phyloP scores from a whole-genome alignment of 2,797 vertebrate species.

The Gila robusta region DNA sequence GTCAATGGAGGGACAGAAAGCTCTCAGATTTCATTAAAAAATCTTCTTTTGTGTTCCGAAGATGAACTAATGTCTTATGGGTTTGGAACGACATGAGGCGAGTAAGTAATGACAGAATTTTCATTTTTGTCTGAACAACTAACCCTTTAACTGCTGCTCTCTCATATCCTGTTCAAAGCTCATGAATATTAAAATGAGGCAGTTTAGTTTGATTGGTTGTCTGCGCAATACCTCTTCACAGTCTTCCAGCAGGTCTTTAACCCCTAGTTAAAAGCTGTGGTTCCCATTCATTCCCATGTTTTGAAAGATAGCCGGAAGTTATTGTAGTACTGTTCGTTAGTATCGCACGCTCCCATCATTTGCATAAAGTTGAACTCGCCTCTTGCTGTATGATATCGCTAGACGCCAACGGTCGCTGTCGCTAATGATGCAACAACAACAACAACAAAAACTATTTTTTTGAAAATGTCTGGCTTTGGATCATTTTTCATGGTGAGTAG shows the following conservation, averaged over 20 bases:
- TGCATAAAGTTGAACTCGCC: background rate
- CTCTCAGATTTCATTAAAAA: background rate
- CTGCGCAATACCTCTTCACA: no score
- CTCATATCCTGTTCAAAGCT: background rate
- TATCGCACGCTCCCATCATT: background rate
- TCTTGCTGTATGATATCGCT: background rate
- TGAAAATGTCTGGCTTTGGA: no score
- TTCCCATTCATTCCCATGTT: background rate
- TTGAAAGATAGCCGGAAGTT: background rate
- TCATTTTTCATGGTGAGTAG: no score
- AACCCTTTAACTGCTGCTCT: background rate
- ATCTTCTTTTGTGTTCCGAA: no score
- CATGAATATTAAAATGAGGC: constrained; percentile 4
- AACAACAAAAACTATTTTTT: no score
- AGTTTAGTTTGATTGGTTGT: background rate
- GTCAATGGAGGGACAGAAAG: background rate
- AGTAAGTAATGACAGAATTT: background rate
- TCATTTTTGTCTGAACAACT: no score
- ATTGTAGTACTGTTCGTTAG: background rate
- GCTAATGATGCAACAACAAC: no score
- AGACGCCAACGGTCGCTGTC: background rate
- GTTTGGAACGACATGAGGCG: no score
- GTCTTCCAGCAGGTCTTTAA: background rate
- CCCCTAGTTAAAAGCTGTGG: background rate
- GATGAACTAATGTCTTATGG: no score